These are phyloP conservation scores for Denticeps clupeoides DNA, from an alignment of 2,797 vertebrate species.

Conservation along the genomic window DNA sequence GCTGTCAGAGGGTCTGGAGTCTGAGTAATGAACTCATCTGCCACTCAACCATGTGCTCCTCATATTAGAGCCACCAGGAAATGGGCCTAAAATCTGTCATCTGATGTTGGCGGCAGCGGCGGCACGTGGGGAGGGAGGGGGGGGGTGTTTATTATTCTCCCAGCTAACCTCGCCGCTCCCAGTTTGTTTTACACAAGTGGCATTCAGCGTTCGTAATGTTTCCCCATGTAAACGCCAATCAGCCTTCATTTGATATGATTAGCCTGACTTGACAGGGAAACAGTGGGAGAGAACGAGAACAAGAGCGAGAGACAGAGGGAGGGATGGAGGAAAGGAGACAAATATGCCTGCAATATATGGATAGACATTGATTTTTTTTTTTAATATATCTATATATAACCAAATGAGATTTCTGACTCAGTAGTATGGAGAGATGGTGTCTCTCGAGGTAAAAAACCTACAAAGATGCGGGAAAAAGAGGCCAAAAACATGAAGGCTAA, in stretches of 20 bases:
- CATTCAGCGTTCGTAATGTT: slow-evolving; percentile 30
- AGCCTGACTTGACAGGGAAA: slow-evolving; percentile 19
- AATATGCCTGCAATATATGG: background rate
- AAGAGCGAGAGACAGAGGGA: background rate
- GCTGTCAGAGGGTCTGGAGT: slow-evolving; percentile 15
- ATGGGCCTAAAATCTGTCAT: slow-evolving; percentile 23
- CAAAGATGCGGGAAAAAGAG: too few relatives aligned
- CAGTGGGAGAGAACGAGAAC: background rate
- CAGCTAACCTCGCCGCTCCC: slow-evolving; percentile 39
- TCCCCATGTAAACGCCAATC: slow-evolving; percentile 28
- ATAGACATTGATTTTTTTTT: slow-evolving; percentile 2
- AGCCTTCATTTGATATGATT: slow-evolving; percentile 27
- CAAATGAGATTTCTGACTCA: too few relatives aligned
- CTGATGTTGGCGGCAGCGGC: slow-evolving; percentile 27
- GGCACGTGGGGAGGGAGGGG: slow-evolving; percentile 3
- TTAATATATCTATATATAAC: too few relatives aligned
- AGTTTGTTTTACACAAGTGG: slow-evolving; percentile 45
- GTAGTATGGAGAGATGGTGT: too few relatives aligned
- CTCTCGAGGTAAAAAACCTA: too few relatives aligned
- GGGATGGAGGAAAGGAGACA: background rate
- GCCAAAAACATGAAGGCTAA: too few relatives aligned
- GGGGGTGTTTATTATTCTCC: slow-evolving; percentile 29
- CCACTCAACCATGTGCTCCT: slow-evolving; percentile 30
- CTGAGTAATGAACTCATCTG: slow-evolving; percentile 34
- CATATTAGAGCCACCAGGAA: slow-evolving; percentile 9